phyloP scores from a whole-genome alignment of 2,888 invertebrate genomes.

The Proisotoma minuta region DNA sequence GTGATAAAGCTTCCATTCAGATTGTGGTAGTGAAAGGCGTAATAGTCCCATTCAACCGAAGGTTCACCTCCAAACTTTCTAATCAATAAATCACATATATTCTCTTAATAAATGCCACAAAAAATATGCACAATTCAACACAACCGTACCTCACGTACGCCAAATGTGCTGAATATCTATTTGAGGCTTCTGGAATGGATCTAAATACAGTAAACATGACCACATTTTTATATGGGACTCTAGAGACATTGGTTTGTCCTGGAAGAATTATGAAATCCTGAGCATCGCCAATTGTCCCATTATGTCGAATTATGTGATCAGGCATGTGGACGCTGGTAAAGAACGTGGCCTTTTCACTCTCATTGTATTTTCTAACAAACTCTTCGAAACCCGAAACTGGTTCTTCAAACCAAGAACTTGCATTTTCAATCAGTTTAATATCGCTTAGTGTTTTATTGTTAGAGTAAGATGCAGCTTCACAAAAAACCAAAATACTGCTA shows the following conservation, averaged over 20 bases:
- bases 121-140: background rate
- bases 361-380: background rate
- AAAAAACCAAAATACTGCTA: too few relatives aligned
- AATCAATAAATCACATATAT: background rate
- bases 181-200: background rate
- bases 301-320: background rate
- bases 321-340: background rate
- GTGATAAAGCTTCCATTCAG: constrained; percentile 1
- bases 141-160: constrained; percentile 3
- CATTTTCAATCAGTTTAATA: too few relatives aligned
- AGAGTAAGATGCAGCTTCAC: too few relatives aligned
- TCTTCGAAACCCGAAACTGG: constrained; percentile 1
- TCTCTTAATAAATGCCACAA: background rate
- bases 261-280: background rate
- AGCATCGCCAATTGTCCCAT: background rate
- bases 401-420: too few relatives aligned
- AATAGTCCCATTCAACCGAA: constrained; percentile 2
- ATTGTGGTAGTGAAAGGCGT: constrained; percentile 3
- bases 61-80: background rate
- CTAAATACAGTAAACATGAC: background rate
- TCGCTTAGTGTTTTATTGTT: too few relatives aligned
- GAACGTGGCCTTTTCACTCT: background rate
- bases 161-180: background rate
- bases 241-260: background rate
- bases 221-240: background rate